A percentile compares a stretch with the other conserved stretches of the same genome.
Conservation (phyloP, 92 coral and sea anemone species). For the Palythoa grandis region DNA sequence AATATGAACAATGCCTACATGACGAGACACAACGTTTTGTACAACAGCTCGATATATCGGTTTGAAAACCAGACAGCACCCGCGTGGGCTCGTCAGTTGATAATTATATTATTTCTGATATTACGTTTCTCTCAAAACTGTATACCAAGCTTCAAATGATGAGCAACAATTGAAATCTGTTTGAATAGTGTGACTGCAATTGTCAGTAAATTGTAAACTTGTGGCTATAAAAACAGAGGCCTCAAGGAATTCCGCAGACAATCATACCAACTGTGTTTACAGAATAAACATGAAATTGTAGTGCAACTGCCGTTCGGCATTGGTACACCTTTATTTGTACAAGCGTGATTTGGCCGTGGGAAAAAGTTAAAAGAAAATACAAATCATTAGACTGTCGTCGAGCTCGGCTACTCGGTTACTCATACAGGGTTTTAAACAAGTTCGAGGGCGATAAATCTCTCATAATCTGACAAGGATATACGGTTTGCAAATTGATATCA, state of each 20-base stretch:
- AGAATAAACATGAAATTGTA: slow-evolving; percentile 20
- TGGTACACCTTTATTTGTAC: slow-evolving; percentile 33
- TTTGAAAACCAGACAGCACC: too few species aligned
- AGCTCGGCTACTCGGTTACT: not conserved
- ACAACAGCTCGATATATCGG: too few species aligned
- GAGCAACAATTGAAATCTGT: slow-evolving; percentile 6
- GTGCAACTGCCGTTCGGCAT: not conserved
- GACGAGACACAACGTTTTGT: too few species aligned
- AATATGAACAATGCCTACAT: too few species aligned
- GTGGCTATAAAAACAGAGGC: slow-evolving; percentile 34
- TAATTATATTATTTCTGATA: not conserved
- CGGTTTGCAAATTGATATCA: not conserved
- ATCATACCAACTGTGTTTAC: slow-evolving; percentile 18
- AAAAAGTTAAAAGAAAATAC: slow-evolving; percentile 33
- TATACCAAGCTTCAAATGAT: not conserved
- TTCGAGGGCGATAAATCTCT: not conserved
- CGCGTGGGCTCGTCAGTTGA: too few species aligned
- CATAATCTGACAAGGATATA: not conserved
- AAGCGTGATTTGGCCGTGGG: slow-evolving; percentile 41
- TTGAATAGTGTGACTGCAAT: slow-evolving; percentile 21
- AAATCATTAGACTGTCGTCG: not conserved
- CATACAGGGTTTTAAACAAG: not conserved
- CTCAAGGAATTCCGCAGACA: slow-evolving; percentile 10
- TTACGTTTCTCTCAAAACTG: not conserved
- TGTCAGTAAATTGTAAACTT: slow-evolving; percentile 30